These are phyloP conservation scores for Hypena proboscidalis DNA, from an alignment of 2,888 invertebrate genomes.

Conservation along the genomic window DNA sequence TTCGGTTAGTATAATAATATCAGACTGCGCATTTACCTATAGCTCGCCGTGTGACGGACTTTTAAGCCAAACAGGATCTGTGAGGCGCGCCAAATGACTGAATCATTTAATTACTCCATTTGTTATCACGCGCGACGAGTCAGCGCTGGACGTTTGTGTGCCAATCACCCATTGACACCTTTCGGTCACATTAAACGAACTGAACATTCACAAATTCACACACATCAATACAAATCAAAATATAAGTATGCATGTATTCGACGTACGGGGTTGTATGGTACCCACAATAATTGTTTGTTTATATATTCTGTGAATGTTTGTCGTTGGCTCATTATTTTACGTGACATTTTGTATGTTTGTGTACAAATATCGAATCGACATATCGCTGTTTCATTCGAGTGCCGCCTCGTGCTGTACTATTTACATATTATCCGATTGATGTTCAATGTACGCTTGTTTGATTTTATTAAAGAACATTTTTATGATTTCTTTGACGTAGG, in stretches of 20 bases:
- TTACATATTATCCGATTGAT: conserved; percentile 53
- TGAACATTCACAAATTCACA: neutral
- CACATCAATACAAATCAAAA: neutral
- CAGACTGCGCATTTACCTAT: neutral
- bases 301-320: conserved; percentile 60
- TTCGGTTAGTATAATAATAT: conserved; percentile 5
- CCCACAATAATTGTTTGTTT: conserved; percentile 48
- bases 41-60: neutral
- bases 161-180: conserved; percentile 15
- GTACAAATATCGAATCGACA: conserved; percentile 58
- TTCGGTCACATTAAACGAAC: conserved; percentile 11
- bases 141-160: conserved; percentile 36
- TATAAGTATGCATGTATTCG: conserved; percentile 5
- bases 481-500: neutral
- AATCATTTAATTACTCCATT: conserved; percentile 29
- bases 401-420: conserved; percentile 37
- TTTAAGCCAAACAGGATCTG: conserved; percentile 8
- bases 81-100: conserved; percentile 5
- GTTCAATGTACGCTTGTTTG: conserved; percentile 42
- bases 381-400: conserved; percentile 44
- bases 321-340: conserved; percentile 71
- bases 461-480: conserved; percentile 22
- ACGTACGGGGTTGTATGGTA: conserved; percentile 4
- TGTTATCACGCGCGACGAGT: conserved; percentile 43
- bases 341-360: conserved; percentile 58